A percentile compares a stretch with the other conserved stretches of the same genome.
Conservation (phyloP, 2,113 vertebrate genomes). For the Heterotilapia buettikoferi region DNA sequence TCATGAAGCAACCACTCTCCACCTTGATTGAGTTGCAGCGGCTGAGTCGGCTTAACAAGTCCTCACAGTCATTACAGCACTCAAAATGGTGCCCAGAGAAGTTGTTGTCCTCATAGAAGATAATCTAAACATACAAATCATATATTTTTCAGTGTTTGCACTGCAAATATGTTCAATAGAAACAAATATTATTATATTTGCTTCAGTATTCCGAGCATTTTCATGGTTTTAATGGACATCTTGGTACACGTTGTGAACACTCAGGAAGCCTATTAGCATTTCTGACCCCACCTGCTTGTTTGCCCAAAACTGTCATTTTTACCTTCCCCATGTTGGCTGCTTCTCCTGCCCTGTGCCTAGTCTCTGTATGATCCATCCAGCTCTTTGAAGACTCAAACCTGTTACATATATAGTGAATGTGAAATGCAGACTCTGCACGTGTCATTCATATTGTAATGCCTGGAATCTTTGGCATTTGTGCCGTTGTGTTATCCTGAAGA, state of each 20-base stretch:
- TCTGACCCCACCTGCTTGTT: background rate
- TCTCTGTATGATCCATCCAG: conserved; percentile 6
- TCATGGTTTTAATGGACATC: background rate
- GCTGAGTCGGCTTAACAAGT: conserved; percentile 40
- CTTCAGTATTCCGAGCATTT: background rate
- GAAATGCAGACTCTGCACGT: conserved; percentile 60
- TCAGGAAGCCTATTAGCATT: background rate
- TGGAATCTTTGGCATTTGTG: conserved; percentile 20
- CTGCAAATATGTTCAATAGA: background rate
- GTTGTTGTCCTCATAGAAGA: conserved; percentile 63
- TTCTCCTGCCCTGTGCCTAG: background rate
- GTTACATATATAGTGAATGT: conserved; percentile 55
- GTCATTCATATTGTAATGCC: conserved; percentile 61
- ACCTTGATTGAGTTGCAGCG: conserved; percentile 62
- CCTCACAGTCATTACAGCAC: conserved; percentile 43
- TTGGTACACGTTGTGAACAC: background rate
- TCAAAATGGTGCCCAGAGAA: conserved; percentile 54
- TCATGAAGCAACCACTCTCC: conserved; percentile 65
- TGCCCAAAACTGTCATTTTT: conserved; percentile 1
- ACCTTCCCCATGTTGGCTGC: conserved; percentile 59
- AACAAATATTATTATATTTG: background rate
- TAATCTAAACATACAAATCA: conserved; percentile 39
- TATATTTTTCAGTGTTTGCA: background rate
- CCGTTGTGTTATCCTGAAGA: background rate
- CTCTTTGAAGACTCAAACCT: conserved; percentile 47